phyloP scores from a whole-genome alignment of 2,113 vertebrate genomes.

The Phrynosoma blainvillii region DNA sequence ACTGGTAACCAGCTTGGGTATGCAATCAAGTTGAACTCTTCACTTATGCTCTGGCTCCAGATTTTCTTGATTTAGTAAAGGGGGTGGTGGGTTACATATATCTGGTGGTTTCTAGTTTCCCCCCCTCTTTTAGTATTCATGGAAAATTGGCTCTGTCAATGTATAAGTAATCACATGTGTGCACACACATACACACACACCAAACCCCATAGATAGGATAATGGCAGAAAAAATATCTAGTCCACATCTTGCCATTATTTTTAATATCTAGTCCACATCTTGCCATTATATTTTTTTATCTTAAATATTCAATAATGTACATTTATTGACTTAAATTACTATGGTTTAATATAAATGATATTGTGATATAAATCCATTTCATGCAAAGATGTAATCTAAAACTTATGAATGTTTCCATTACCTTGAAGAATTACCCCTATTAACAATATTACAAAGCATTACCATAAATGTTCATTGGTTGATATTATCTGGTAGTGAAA shows the following conservation, averaged over 20 bases:
- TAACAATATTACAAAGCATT: conserved; percentile 5
- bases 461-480: not conserved
- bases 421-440: not conserved
- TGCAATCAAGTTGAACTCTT: not conserved
- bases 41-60: not conserved
- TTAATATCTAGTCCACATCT: conserved; percentile 15
- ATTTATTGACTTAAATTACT: not conserved
- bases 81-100: not conserved
- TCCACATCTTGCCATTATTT: conserved; percentile 23
- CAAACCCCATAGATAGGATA: not conserved
- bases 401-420: conserved; percentile 15
- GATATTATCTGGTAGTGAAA: conserved; percentile 36
- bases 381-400: conserved; percentile 14
- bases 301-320: not conserved
- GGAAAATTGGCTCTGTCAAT: not conserved
- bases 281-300: conserved; percentile 35
- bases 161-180: not conserved
- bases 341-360: conserved; percentile 22
- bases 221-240: not conserved
- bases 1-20: not conserved
- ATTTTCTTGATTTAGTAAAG: not conserved
- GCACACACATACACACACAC: not conserved
- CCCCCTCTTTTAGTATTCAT: not conserved
- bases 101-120: too few relatives aligned
- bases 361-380: conserved; percentile 19